A percentile compares a stretch with the other conserved stretches of the same genome.
phyloP scores from a whole-genome alignment of 2,888 invertebrate genomes.

The Achlya flavicornis region DNA sequence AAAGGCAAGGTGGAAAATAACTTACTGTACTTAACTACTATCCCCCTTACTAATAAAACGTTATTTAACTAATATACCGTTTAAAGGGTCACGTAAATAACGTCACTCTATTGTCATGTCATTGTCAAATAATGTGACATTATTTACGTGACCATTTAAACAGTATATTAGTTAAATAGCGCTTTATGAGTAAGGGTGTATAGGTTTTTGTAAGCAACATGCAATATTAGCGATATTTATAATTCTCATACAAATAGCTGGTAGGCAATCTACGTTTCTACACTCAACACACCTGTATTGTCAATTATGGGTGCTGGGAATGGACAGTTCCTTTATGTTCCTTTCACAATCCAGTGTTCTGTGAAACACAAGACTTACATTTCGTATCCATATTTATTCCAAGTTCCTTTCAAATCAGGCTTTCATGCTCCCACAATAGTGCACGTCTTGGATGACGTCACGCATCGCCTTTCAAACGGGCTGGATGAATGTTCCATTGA shows the following conservation, averaged over 20 bases:
- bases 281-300: background rate
- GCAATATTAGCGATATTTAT: background rate
- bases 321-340: background rate
- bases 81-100: too few relatives aligned
- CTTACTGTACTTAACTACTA: too few relatives aligned
- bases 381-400: conserved; percentile 1
- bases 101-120: too few relatives aligned
- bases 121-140: too few relatives aligned
- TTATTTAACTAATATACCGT: too few relatives aligned
- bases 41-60: too few relatives aligned
- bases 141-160: too few relatives aligned
- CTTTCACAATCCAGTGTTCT: conserved; percentile 4
- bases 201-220: background rate
- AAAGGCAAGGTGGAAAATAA: too few relatives aligned
- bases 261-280: background rate
- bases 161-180: too few relatives aligned
- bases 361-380: background rate
- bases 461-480: background rate
- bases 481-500: background rate
- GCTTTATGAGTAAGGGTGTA: too few relatives aligned
- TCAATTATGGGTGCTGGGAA: background rate
- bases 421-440: background rate
- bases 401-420: conserved; percentile 6
- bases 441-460: conserved; percentile 5
- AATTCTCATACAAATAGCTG: background rate